Base-by-base conservation (phyloP, 2,888 invertebrate species). In the Tridacna crocea region DNA sequence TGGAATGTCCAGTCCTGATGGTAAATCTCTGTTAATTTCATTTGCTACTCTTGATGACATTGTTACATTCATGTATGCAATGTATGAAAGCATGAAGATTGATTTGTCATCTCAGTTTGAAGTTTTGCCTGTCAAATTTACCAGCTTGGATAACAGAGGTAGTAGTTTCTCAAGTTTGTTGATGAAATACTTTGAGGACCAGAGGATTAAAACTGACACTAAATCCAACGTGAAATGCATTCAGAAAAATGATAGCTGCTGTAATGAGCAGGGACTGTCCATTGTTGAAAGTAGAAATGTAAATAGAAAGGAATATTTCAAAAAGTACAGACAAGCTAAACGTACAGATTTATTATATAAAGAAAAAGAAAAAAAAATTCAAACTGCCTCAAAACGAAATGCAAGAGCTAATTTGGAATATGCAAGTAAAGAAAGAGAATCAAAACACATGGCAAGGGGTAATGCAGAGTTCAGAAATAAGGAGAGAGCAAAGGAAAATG, bases 1-100 rank as follows among this genome's bases (percentile, higher is more conserved):
- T 68, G 76, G 79, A 24, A 63, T 79, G 58, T 74, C 72, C 24
- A 10, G 19, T 24, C 47, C 66, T 73, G 78, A 82, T 73, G 79
- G 82, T n/a, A 79, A 58, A 63, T 79, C 79, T 61, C n/a, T 77
- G 10, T 55, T 83, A 24, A 24, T 72, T 12, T 72, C 73, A 47
- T 80, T 77, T 72, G 3, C 0, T 27, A 17, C 47, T 46, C 12
- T 77, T 65, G 80, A 80, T 26, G 76, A 80, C 22, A 26, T 80
- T 24, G 61, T 61, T 19, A 61, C 24, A n/a, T 61, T 61, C 24
- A 13, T 61, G 61, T 61, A 61, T 24, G 24, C 61, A 13, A 22
- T 61, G 24, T 61, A 61, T 61, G 61, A 61, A 24, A 61, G 61
- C 24, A 61, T 61, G 61, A 61, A 13, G 61, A 61, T 61, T 61